phyloP scores from a whole-genome alignment of 2,888 invertebrate species.

The Lycocerus yunnanus region DNA sequence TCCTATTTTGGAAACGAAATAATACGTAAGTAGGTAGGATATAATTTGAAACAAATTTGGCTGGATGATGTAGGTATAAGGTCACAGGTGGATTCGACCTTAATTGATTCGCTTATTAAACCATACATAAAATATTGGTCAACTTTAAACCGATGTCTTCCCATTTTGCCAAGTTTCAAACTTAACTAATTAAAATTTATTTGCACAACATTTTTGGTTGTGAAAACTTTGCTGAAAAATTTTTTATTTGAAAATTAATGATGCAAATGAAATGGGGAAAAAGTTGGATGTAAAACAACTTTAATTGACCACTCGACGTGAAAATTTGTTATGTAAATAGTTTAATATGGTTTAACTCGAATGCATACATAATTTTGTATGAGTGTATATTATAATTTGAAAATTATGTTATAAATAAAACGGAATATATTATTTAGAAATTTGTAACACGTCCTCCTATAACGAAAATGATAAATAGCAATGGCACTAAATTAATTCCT shows the following conservation, averaged over 20 bases:
- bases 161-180: neutral
- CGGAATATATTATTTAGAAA: conserved; percentile 1
- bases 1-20: neutral
- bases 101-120: neutral
- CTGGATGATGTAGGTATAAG: neutral
- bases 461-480: conserved; percentile 4
- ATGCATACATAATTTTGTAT: neutral
- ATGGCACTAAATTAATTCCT: conserved; percentile 4
- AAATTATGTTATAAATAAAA: neutral
- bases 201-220: neutral
- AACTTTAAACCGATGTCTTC: neutral
- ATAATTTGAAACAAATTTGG: neutral
- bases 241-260: neutral
- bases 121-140: neutral
- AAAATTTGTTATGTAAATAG: neutral
- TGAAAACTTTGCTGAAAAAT: neutral
- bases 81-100: neutral
- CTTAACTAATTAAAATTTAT: neutral
- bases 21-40: too few species aligned
- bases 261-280: neutral
- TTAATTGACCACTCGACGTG: neutral
- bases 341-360: neutral
- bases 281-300: neutral
- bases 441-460: conserved; percentile 2
- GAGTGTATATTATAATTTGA: neutral